Base-by-base conservation (phyloP, 1,140 invertebrate species). In the Lithobius niger region DNA sequence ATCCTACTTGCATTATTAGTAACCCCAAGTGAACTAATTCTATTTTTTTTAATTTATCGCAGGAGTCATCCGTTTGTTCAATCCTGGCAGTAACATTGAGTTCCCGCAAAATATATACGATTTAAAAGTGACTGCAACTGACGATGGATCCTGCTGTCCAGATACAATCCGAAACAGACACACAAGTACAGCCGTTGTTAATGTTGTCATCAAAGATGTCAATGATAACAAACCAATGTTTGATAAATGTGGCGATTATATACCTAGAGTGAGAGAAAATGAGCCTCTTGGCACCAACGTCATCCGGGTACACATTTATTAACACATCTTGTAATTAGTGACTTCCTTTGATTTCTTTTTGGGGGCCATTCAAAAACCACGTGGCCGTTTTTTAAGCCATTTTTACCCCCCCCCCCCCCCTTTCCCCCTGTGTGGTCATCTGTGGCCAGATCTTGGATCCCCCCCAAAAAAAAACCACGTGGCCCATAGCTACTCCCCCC, bases 191-290 rank as follows among this genome's bases (percentile, higher is more conserved):
- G n/a, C 47, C 3, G 2, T 25, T 3, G 53, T 55, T 3, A 26
- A 49, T 48, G 53, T 92, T 24, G 77, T 82, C 64, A 76, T 90
- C 1, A 72, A 79, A 63, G 88, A 92, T 63, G 86, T 89, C 0
- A 93, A 92, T 62, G 88, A 92, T 65, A 85, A 83, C 67, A 87
- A 86, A 64, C 85, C 84, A 0, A 74, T 80, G 26, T 86, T 88
- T 66, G 76, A 73, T 18, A 76, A 84, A 56, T 88, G 84, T 69
- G 74, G 22, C 10, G 44, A 47, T 36, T 36, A 36, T n/a, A 10
- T 10, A 10, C n/a, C n/a, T 36, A 10, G 10, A 36, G 31, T 36
- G 10, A n/a, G n/a, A n/a, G 31, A 36, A 36, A n/a, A n/a, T 10
- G 10, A 36, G 10, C 31, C 31, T n/a, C 10, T 36, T 36, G 31